Evolutionary conservation across 1,140 invertebrate species (phyloP), one percentile per base, ranked within the genome.

Genomic region (Andrena cerasifolii): DNA sequence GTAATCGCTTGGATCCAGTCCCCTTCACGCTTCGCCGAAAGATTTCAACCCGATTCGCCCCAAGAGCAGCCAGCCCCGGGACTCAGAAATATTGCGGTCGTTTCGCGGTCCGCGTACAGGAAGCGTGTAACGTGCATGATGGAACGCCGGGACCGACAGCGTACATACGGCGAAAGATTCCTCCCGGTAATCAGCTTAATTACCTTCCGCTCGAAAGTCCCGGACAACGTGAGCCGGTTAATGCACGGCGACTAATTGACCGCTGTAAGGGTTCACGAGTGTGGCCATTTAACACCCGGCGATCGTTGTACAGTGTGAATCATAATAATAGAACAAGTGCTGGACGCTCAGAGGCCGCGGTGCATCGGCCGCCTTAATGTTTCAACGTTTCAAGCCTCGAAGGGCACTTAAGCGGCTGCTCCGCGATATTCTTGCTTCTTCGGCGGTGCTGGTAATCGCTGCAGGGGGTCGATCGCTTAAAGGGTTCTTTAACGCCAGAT

Each of bases 191-290:
- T 80, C 72, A 51, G 79, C 45, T 81, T 82, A 71, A 77, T 82
- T 82, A 82, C 61, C 79, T 82, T 78, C 73, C 73, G 73, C 47
- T 80, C 56, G 63, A 80, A 54, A 78, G 68, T 73, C 59, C 36
- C 63, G 56, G 26, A 47, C 74, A 77, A 59, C 66, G 74, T 70
- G 74, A 59, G 51, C 53, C 58, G 80, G 68, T 66, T 71, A 77
- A 77, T 68, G 53, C 58, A 77, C 43, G 58, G 65, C 65, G 59
- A 77, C 65, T 81, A 82, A 78, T 82, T 82, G 66, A 82, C 79
- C 65, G 71, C 66, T 75, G 40, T 61, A 61, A 80, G 33, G 58
- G 73, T 68, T 76, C 77, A 77, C 78, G 78, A 82, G 59, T 65
- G 28, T 62, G 65, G 58, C 67, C 58, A 49, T 81, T 81, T 68